Evolutionary conservation across 1,140 invertebrate species (phyloP), one percentile per base, ranked within the genome.

Genomic region (Drosophila pectinifera): DNA sequence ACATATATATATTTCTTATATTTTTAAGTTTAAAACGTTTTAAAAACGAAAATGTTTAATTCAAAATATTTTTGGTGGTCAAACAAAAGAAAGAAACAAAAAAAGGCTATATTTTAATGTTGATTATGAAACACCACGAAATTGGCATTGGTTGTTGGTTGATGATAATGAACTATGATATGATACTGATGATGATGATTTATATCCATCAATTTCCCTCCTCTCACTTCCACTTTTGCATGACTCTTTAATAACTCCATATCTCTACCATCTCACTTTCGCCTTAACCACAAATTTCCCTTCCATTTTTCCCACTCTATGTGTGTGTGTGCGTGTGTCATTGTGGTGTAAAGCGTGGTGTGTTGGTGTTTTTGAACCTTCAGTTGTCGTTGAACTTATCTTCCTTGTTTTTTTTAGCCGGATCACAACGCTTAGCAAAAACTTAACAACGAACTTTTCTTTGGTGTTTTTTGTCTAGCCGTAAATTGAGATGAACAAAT

Each of bases 111-210:
- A 59, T 56, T 46, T 55, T 61, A 45, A 77, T 51, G 31, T 57
- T 45, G 43, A 39, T 42, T 24, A 38, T 76, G 42, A 84, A 84
- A 72, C 75, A 85, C 54, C 73, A 81, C 78, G 73, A 84, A 81
- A 85, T 85, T 85, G 82, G 82, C 81, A 86, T 84, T 85, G 82
- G 73, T 84, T 80, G 38, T 73, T 77, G 54, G 68, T 69, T 80
- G 67, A 31, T 64, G 46, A 69, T 67, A 68, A 68, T 55, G 10
- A 65, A 55, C 14, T 54, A 39, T 75, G 26, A 26, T 28, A 61
- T 28, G 46, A 61, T 76, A 56, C 11, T 53, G 8, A 48, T 64
- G 16, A 64, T 31, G 28, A 36, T 62, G 20, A 43, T 48, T 28
- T 42, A 62, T 24, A 62, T 59, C 62, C 55, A 68, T 43, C n/a